phyloP scores from a whole-genome alignment of 2,797 vertebrate species.

The Micropoecilia bifurca region DNA sequence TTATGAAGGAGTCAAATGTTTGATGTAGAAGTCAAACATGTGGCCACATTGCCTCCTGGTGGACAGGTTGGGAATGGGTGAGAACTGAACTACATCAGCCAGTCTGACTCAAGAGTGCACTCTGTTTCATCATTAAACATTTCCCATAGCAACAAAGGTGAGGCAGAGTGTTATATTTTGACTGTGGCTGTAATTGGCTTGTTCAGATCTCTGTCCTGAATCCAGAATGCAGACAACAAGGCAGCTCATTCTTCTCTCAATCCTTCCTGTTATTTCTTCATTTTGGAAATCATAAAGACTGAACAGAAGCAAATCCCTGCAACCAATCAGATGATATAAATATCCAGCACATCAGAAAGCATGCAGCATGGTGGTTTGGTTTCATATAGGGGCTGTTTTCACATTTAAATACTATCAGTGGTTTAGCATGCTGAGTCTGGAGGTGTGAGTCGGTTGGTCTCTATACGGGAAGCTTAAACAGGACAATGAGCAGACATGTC shows the following conservation, averaged over 20 bases:
- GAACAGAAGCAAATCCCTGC: conserved; percentile 25
- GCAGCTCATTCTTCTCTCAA: not conserved
- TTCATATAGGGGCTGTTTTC: not conserved
- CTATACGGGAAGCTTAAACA: conserved; percentile 2
- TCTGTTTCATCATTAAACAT: conserved; percentile 19
- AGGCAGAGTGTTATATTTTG: not conserved
- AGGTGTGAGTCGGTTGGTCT: not conserved
- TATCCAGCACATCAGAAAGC: not conserved
- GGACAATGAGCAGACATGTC: conserved; percentile 10
- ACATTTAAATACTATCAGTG: not conserved
- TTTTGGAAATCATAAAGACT: not conserved
- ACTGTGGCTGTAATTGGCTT: not conserved
- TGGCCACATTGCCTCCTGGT: conserved; percentile 64
- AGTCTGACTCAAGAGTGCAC: not conserved
- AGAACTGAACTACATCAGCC: not conserved
- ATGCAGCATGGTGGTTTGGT: not conserved
- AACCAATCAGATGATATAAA: not conserved
- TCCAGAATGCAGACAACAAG: conserved; percentile 4
- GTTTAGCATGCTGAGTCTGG: conserved; percentile 9
- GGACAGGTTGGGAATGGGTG: conserved; percentile 23
- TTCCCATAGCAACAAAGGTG: conserved; percentile 12
- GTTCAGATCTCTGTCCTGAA: conserved; percentile 6
- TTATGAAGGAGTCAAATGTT: conserved; percentile 10
- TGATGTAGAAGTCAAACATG: conserved; percentile 29
- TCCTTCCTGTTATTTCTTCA: not conserved